phyloP scores from a whole-genome alignment of 2,113 vertebrate species.

The Thermophis baileyi region DNA sequence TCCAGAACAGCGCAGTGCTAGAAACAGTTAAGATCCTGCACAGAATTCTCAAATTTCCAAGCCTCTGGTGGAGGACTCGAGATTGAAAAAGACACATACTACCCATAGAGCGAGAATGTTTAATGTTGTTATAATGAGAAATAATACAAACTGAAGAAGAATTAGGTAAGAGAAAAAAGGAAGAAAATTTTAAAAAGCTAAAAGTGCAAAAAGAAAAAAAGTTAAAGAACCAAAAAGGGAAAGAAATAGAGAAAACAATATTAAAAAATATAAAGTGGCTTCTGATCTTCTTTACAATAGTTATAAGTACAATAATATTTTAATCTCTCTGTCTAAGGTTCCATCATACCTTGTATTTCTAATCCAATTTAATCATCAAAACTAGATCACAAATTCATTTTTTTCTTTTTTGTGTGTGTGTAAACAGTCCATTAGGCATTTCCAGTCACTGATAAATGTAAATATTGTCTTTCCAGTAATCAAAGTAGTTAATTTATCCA shows the following conservation, averaged over 20 bases:
- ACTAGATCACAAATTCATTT: neutral
- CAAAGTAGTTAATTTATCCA: neutral
- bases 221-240: neutral
- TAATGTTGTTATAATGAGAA: neutral
- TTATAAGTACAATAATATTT: neutral
- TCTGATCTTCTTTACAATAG: neutral
- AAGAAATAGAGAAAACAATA: neutral
- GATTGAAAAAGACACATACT: neutral
- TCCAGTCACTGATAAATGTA: neutral
- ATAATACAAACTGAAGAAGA: neutral
- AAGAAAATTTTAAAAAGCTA: neutral
- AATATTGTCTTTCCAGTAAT: neutral
- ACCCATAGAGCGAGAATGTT: neutral
- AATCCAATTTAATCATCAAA: neutral
- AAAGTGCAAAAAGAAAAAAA: neutral
- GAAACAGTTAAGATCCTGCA: too few relatives aligned
- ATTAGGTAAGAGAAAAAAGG: neutral
- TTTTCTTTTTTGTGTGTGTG: neutral
- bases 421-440: neutral
- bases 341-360: neutral
- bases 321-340: neutral
- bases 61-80: neutral
- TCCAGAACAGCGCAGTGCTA: too few relatives aligned
- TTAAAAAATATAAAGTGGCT: neutral
- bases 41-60: neutral